phyloP scores from a whole-genome alignment of 2,888 invertebrate genomes.

The Xylota segnis region DNA sequence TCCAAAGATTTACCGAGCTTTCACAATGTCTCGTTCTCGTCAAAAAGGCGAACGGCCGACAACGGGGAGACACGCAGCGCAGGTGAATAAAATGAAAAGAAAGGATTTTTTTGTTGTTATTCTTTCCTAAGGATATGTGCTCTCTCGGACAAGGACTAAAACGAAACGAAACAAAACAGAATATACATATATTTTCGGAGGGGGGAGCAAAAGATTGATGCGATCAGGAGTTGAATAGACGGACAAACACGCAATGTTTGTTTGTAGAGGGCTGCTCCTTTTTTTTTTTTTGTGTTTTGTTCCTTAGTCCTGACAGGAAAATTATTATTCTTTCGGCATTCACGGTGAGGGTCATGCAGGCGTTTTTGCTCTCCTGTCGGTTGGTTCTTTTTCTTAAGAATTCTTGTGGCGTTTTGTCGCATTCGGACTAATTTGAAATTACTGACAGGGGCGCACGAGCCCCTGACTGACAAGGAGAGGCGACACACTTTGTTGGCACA shows the following conservation, averaged over 20 bases:
- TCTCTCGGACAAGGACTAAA: neutral
- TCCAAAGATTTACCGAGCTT: conserved; percentile 61
- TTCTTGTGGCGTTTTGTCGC: conserved; percentile 70
- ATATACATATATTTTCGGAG: conserved; percentile 43
- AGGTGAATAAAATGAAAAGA: conserved; percentile 63
- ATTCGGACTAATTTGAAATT: conserved; percentile 75
- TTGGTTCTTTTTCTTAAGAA: conserved; percentile 42
- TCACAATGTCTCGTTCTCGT: conserved; percentile 43
- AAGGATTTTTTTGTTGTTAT: conserved; percentile 56
- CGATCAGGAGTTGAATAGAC: conserved; percentile 73
- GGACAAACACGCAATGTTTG: conserved; percentile 76
- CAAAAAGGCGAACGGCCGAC: conserved; percentile 40
- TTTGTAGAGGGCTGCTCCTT: conserved; percentile 58
- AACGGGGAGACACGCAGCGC: conserved; percentile 23
- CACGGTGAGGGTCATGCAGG: conserved; percentile 67
- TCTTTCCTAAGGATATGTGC: conserved; percentile 51
- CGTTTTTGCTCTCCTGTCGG: neutral
- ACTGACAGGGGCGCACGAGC: conserved; percentile 59
- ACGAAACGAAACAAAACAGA: neutral
- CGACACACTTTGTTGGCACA: conserved; percentile 44
- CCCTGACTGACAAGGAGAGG: conserved; percentile 30
- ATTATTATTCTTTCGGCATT: conserved; percentile 68
- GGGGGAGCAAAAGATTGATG: conserved; percentile 71
- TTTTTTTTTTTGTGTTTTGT: conserved; percentile 16
- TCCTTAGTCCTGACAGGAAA: conserved; percentile 51